phyloP scores from a whole-genome alignment of 2,797 vertebrate species.

The Yasuhikotakia modesta region DNA sequence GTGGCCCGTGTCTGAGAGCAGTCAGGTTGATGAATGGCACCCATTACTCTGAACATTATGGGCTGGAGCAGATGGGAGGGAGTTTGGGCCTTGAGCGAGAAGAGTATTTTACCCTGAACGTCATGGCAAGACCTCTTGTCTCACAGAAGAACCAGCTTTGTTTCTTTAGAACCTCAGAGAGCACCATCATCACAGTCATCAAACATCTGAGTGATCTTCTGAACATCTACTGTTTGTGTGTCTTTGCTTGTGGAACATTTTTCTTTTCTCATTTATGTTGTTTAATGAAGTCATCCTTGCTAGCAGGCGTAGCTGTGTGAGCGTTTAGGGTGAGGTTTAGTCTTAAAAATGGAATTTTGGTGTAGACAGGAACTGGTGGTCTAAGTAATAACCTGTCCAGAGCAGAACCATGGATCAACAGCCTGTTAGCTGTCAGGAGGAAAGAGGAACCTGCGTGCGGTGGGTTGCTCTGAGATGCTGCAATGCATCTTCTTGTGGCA shows the following conservation, averaged over 20 bases:
- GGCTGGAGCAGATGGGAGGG: slow-evolving; percentile 32
- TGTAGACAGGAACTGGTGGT: slow-evolving; percentile 44
- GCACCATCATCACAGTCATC: slow-evolving; percentile 1
- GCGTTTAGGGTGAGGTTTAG: slow-evolving; percentile 50
- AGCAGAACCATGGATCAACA: slow-evolving; percentile 52
- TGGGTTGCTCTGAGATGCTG: slow-evolving; percentile 26
- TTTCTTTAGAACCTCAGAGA: neutral
- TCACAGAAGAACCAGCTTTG: slow-evolving; percentile 32
- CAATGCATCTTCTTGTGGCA: slow-evolving; percentile 9
- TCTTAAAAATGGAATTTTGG: slow-evolving; percentile 55
- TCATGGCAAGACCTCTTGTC: slow-evolving; percentile 8
- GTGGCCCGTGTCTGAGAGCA: slow-evolving; percentile 44
- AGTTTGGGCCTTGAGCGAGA: slow-evolving; percentile 32
- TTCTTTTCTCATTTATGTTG: slow-evolving; percentile 31
- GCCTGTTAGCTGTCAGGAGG: slow-evolving; percentile 43
- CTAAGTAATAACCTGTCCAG: slow-evolving; percentile 59
- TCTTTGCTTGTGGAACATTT: slow-evolving; percentile 42
- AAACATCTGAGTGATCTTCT: slow-evolving; percentile 43
- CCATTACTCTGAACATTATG: slow-evolving; percentile 64
- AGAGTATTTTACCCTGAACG: slow-evolving; percentile 6
- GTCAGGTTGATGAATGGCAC: slow-evolving; percentile 63
- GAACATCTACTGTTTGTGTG: slow-evolving; percentile 50
- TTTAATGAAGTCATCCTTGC: slow-evolving; percentile 51
- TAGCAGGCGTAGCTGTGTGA: slow-evolving; percentile 47
- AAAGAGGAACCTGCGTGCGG: slow-evolving; percentile 18